Conservation (phyloP, 2,797 vertebrate species). For the Catostomus latipinnis region DNA sequence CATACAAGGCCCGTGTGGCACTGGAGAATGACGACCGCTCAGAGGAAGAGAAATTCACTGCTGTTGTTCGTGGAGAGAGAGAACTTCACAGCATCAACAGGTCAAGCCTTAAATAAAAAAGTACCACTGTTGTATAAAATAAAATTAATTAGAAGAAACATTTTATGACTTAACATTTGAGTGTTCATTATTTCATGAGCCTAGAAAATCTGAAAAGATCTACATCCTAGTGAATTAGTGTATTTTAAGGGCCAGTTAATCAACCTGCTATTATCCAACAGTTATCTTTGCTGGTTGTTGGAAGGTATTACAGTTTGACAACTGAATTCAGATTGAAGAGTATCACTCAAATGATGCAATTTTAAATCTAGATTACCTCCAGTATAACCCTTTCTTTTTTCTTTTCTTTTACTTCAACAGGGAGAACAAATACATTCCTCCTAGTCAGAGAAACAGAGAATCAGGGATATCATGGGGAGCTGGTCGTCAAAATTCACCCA, state of each 20-base stretch:
- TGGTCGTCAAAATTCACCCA: slow-evolving; percentile 81
- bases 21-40: slow-evolving; percentile 97
- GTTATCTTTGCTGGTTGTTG: too few relatives aligned
- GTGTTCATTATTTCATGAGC: too few relatives aligned
- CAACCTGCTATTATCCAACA: too few relatives aligned
- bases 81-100: slow-evolving; percentile 88
- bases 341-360: too few relatives aligned
- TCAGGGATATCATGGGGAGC: slow-evolving; percentile 89
- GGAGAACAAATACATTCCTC: slow-evolving; percentile 98
- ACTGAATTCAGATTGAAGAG: too few relatives aligned
- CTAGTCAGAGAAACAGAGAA: slow-evolving; percentile 95
- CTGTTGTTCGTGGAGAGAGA: slow-evolving; percentile 91
- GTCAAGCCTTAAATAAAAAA: slow-evolving; percentile 70
- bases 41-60: slow-evolving; percentile 98
- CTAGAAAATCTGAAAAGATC: too few relatives aligned
- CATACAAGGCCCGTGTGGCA: slow-evolving; percentile 95
- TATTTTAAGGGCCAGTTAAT: too few relatives aligned
- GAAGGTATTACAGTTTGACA: too few relatives aligned
- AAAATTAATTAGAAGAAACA: too few relatives aligned
- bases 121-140: background rate
- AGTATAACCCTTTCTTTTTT: too few relatives aligned
- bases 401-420: slow-evolving; percentile 69
- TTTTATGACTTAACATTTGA: too few relatives aligned
- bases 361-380: background rate
- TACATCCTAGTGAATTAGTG: too few relatives aligned